Percentiles rank a stretch among this genome's conserved stretches.
phyloP scores from a whole-genome alignment of 2,888 invertebrate genomes.

The Lycophotia porphyrea region DNA sequence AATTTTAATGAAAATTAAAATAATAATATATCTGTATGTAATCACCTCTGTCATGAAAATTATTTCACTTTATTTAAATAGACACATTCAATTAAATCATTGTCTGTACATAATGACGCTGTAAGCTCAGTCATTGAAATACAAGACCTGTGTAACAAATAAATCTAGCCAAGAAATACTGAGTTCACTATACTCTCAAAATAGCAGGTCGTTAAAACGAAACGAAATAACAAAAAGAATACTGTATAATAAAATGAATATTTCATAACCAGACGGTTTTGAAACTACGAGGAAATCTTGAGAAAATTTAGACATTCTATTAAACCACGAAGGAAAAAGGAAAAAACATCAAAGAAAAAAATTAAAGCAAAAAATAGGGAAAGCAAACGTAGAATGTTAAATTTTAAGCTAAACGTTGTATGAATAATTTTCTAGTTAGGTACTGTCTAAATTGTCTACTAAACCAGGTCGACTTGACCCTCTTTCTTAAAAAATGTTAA shows the following conservation, averaged over 20 bases:
- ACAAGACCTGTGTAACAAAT: slow-evolving; percentile 7
- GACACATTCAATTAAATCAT: background rate
- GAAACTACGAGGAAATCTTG: background rate
- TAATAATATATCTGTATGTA: background rate
- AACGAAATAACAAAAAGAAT: slow-evolving; percentile 8
- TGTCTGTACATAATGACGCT: slow-evolving; percentile 14
- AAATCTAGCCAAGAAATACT: background rate
- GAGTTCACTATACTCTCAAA: background rate
- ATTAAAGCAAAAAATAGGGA: background rate
- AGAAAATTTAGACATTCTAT: slow-evolving; percentile 18
- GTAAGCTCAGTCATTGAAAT: slow-evolving; percentile 19
- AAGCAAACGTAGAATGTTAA: slow-evolving; percentile 5
- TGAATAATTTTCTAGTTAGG: slow-evolving; percentile 20
- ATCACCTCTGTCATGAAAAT: background rate
- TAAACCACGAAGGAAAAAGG: background rate
- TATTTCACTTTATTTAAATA: slow-evolving; percentile 8
- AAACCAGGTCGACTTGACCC: background rate
- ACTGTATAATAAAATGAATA: slow-evolving; percentile 24
- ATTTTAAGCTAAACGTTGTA: slow-evolving; percentile 10
- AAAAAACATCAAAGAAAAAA: slow-evolving; percentile 9
- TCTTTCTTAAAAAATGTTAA: background rate
- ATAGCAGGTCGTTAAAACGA: background rate
- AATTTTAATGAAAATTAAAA: background rate
- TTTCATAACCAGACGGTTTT: slow-evolving; percentile 6
- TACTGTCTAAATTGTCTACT: too few relatives aligned